Percentiles rank a stretch among this genome's conserved stretches.
Evolutionary conservation across 2,797 vertebrate species (phyloP).

Genomic region (Spheniscus humboldti): DNA sequence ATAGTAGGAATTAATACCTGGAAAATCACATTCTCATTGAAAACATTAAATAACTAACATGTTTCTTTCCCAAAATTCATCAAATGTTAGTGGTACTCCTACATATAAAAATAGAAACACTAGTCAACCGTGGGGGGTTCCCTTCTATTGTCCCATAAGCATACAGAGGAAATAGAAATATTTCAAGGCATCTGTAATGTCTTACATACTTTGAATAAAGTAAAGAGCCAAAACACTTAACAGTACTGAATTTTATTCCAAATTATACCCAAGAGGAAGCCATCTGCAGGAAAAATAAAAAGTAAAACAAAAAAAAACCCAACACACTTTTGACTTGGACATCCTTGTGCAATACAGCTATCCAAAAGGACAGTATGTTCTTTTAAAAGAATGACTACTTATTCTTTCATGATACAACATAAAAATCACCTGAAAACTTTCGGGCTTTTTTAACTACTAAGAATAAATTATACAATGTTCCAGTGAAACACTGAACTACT

Average conservation of each 20-base stretch:
- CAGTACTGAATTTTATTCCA: constrained; percentile 54
- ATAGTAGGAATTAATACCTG: not conserved
- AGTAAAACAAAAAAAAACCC: not conserved
- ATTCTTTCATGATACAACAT: constrained; percentile 12
- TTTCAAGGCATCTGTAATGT: constrained; percentile 64
- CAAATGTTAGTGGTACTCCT: not conserved
- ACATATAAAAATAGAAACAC: constrained; percentile 55
- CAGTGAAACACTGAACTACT: not conserved
- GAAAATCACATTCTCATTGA: not conserved
- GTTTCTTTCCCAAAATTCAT: not conserved
- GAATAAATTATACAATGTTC: not conserved
- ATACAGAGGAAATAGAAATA: constrained; percentile 54
- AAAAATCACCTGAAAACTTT: constrained; percentile 38
- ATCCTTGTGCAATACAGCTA: constrained; percentile 49
- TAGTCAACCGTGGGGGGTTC: constrained; percentile 38
- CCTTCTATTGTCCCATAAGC: constrained; percentile 53
- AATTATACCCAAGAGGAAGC: constrained; percentile 64
- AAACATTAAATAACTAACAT: not conserved
- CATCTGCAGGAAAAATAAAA: constrained; percentile 64
- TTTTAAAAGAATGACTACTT: constrained; percentile 44
- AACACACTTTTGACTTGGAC: constrained; percentile 14
- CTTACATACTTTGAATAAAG: constrained; percentile 57
- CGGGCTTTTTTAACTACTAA: not conserved
- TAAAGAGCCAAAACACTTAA: constrained; percentile 55
- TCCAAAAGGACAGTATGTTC: constrained; percentile 60